These are phyloP conservation scores for Camelus dromedarius DNA, from an alignment of 2,113 vertebrate genomes.

Conservation along the genomic window DNA sequence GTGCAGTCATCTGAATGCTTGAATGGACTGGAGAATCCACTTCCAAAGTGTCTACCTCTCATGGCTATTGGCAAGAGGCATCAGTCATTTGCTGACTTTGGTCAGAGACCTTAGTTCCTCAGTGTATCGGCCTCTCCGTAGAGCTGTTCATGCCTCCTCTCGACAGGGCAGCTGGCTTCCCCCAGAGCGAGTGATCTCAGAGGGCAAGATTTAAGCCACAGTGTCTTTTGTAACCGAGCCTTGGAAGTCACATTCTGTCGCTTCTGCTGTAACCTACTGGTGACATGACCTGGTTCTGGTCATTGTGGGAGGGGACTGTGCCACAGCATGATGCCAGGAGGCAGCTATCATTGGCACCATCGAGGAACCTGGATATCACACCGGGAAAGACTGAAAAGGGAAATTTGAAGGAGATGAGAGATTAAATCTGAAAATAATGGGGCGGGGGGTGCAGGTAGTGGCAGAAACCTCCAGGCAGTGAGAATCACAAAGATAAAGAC, in stretches of 20 bases:
- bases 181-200: not conserved
- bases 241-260: not conserved
- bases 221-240: not conserved
- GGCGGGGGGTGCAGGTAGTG: too few species aligned
- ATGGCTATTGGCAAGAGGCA: not conserved
- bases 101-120: not conserved
- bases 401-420: not conserved
- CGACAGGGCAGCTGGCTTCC: not conserved
- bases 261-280: not conserved
- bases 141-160: not conserved
- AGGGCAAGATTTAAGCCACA: not conserved
- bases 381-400: not conserved
- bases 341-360: not conserved
- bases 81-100: not conserved
- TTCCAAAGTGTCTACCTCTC: not conserved
- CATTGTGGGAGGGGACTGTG: not conserved
- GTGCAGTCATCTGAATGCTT: not conserved
- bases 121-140: not conserved
- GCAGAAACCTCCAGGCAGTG: not conserved
- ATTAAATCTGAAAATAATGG: not conserved
- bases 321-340: not conserved
- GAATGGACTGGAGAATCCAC: not conserved
- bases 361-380: not conserved
- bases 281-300: not conserved
- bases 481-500: not conserved